Evolutionary conservation across 2,888 invertebrate genomes (phyloP), one percentile per base, ranked within the genome.

Genomic region (Osedax frankpressi): DNA sequence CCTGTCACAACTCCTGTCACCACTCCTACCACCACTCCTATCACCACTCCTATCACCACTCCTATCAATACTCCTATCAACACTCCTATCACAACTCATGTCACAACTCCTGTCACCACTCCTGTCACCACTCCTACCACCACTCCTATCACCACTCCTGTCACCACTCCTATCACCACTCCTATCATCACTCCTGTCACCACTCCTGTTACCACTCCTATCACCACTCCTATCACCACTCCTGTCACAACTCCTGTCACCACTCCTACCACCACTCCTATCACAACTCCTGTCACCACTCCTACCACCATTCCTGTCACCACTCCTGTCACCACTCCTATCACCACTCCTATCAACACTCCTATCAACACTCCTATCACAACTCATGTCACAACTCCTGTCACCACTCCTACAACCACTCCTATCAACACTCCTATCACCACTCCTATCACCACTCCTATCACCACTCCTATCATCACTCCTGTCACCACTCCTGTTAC

Each of bases 21-120:
- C 28, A 70, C 70, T 70, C 14, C 70, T 28, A 77, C 62, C 74
- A 76, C 68, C 68, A 75, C 62, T 76, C 78, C 69, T 75, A 78
- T 63, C 78, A 78, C 30, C 76, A 79, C 70, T 70, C 14, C 70
- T 28, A 70, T 28, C 28, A 70, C 70, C 28, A 70, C 70, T 70
- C 14, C 70, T 70, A 70, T 28, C 28, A 70, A 6, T 44, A 44
- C 44, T 44, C 6, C 44, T 44, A 44, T 19, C 19, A 44, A 6
- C 19, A 44, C 44, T 44, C 6, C 44, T 44, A 44, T 19, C 19
- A 44, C 44, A 11, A 44, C 44, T 44, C 6, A 6, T 44, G 19
- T 19, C 19, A 44, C 44, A 11, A 44, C 44, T 44, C 6, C 44
- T 44, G 19, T 19, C 19, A 44, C 44, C 19, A 44, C 44, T 44